Conservation (phyloP, 2,113 vertebrate species). For the Python bivittatus region DNA sequence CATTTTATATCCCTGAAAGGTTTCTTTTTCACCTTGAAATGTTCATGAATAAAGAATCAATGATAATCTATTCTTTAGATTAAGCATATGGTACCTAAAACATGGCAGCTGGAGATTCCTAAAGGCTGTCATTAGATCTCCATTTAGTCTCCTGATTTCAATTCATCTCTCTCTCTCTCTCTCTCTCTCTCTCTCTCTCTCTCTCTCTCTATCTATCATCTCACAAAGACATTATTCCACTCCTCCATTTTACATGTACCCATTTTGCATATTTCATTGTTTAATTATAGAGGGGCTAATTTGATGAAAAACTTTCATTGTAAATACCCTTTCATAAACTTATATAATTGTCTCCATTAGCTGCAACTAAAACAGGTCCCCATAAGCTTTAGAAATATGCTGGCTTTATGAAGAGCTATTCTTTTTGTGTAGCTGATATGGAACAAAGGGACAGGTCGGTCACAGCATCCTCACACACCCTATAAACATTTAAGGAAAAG, state of each 20-base stretch:
- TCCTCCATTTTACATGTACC: not conserved
- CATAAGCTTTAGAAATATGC: not conserved
- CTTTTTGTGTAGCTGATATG: not conserved
- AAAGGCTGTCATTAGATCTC: not conserved
- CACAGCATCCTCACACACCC: not conserved
- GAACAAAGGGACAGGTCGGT: not conserved
- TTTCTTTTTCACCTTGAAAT: not conserved
- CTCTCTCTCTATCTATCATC: not conserved
- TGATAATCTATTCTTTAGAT: not conserved
- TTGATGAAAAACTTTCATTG: not conserved
- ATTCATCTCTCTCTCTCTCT: not conserved
- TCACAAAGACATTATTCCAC: not conserved
- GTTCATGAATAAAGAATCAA: not conserved
- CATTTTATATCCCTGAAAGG: not conserved
- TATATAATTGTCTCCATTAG: not conserved
- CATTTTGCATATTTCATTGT: not conserved
- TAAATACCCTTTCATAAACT: not conserved
- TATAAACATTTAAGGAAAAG: not conserved
- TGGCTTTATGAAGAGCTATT: not conserved
- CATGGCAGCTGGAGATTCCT: not conserved
- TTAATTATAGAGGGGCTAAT: not conserved
- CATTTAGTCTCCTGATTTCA: not conserved
- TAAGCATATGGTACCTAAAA: not conserved
- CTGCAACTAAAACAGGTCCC: not conserved
- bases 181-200: not conserved